Evolutionary conservation across 2,888 invertebrate species (phyloP).

Genomic region (Tiliacea aurago): DNA sequence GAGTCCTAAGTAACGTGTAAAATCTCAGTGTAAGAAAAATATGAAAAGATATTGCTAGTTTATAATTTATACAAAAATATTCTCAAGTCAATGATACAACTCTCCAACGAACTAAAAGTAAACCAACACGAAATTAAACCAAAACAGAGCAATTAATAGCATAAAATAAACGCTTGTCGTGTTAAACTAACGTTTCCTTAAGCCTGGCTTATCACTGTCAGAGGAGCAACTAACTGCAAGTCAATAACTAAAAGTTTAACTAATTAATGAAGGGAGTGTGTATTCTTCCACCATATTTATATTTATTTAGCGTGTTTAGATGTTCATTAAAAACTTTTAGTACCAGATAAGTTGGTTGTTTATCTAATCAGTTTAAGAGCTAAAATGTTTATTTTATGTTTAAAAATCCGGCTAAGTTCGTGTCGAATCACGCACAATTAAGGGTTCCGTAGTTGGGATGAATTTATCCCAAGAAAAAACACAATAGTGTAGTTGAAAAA

Average conservation of each 20-base stretch:
- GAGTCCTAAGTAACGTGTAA: background rate
- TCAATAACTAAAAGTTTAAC: slow-evolving; percentile 78
- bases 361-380: slow-evolving; percentile 30
- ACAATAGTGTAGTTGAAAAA: no score
- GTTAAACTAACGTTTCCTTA: slow-evolving; percentile 23
- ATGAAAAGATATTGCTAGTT: background rate
- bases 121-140: slow-evolving; percentile 14
- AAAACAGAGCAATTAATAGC: slow-evolving; percentile 35
- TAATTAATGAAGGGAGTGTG: slow-evolving; percentile 72
- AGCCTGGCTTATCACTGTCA: slow-evolving; percentile 70
- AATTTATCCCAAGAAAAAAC: no score
- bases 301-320: slow-evolving; percentile 74
- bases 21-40: background rate
- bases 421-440: background rate
- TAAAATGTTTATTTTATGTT: slow-evolving; percentile 10
- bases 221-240: slow-evolving; percentile 67
- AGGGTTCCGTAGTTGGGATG: background rate
- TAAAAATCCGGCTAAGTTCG: background rate
- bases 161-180: slow-evolving; percentile 37
- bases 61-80: background rate
- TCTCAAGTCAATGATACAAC: background rate
- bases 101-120: slow-evolving; percentile 6
- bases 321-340: slow-evolving; percentile 73
- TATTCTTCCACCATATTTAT: slow-evolving; percentile 68
- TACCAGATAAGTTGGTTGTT: slow-evolving; percentile 29